Evolutionary conservation across 2,888 invertebrate genomes (phyloP), one percentile per base, ranked within the genome.

Genomic region (Isotomurus palustris): DNA sequence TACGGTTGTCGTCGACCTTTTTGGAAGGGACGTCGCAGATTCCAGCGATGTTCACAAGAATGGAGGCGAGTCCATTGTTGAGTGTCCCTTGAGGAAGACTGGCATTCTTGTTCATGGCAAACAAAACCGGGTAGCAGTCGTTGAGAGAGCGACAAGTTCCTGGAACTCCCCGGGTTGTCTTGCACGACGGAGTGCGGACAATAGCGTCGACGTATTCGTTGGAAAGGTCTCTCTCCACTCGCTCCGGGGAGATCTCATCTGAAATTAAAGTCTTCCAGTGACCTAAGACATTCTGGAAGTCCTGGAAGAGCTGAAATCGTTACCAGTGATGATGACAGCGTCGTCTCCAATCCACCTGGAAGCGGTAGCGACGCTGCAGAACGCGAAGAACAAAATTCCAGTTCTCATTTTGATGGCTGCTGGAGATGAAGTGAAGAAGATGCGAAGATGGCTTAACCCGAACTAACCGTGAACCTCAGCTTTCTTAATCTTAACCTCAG

Each of bases 121-220:
- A 61, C 43, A 68, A 56, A 8, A 66, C 21, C 5, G 71, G 67
- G 48, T 67, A 70, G 48, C 71, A 71, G 17, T 62, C 56, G n/a
- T 50, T 62, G 4, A 70, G 29, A 0, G 63, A 51, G 19, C 51
- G 55, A 45, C 71, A 71, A 6, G 32, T 50, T 17, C 71, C 71
- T 12, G 24, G 10, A n/a, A 41, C 32, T 2, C 67, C 66, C 8
- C 56, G 48, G 0, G 54, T 17, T 2, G 66, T 62, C 5, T 28
- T 29, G 47, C 70, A 69, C 4, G 38, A 1, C 1, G 45, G 28
- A 36, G 47, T 54, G 21, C 53, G 29, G 36, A 57, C 27, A 2
- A 52, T 55, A 36, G 51, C 53, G 29, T 51, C 56, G 28, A 56
- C 53, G 22, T 19, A 27, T 36, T 40, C 43, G 5, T 12, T 43